Percentiles rank a stretch among this genome's conserved stretches.
phyloP scores from a whole-genome alignment of 2,113 vertebrate species.

The Helogale parvula region DNA sequence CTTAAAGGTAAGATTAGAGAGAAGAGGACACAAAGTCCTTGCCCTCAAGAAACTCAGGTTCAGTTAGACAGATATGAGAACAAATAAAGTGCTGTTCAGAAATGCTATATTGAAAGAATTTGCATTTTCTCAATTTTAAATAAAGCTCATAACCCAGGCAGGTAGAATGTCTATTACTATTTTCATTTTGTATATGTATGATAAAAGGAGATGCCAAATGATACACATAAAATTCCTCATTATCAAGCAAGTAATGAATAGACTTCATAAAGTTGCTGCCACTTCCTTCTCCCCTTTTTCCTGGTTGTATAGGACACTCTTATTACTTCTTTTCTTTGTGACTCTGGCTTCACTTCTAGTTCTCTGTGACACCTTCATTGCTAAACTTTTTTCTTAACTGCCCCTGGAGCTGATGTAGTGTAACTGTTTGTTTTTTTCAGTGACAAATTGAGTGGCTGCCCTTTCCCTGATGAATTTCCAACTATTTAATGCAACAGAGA shows the following conservation, averaged over 20 bases:
- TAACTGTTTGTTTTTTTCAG: not conserved
- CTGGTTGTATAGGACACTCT: not conserved
- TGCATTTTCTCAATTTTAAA: not conserved
- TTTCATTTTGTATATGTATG: not conserved
- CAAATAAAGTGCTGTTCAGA: not conserved
- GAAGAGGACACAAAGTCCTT: not conserved
- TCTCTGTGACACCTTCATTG: not conserved
- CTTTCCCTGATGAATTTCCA: not conserved
- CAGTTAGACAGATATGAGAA: not conserved
- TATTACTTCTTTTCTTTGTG: not conserved
- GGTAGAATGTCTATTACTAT: not conserved
- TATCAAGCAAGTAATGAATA: not conserved
- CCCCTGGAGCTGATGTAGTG: not conserved
- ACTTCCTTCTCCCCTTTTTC: not conserved
- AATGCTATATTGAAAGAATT: not conserved
- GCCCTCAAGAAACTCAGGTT: not conserved
- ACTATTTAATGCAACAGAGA: not conserved
- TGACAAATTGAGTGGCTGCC: not conserved
- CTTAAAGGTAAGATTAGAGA: not conserved
- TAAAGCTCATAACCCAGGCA: not conserved
- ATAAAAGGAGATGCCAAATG: not conserved
- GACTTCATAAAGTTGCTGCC: not conserved
- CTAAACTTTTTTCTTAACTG: not conserved
- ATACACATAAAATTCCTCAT: not conserved
- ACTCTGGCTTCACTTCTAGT: not conserved